Evolutionary conservation across 23 tunicate genomes (phyloP).

Genomic region (Diplosoma virens): DNA sequence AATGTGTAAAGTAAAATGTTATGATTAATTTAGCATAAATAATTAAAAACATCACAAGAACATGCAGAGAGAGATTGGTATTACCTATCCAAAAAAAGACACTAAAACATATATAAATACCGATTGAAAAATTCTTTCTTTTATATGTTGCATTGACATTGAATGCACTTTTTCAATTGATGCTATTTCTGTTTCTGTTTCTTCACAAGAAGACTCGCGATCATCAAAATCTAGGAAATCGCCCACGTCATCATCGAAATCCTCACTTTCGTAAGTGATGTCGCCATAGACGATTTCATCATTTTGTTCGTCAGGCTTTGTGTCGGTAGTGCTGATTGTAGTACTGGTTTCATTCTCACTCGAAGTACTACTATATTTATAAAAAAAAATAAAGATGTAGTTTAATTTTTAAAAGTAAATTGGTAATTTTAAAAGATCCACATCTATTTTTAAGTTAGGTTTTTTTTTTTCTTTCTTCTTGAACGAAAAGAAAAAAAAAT

Average conservation of each 20-base stretch:
- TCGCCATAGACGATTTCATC: conserved; percentile 22
- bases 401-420: no score
- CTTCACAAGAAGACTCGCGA: conserved; percentile 80
- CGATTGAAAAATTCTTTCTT: conserved; percentile 56
- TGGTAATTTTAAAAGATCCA: no score
- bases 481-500: no score
- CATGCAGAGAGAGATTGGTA: neutral
- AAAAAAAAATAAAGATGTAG: no score
- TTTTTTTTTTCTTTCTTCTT: no score
- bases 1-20: no score
- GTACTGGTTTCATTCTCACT: conserved; percentile 21
- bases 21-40: no score
- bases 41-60: no score
- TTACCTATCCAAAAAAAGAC: neutral
- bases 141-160: conserved; percentile 86
- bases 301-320: conserved; percentile 11
- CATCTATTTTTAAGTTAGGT: no score
- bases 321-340: neutral
- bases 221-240: conserved; percentile 81
- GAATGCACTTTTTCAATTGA: conserved; percentile 84
- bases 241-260: conserved; percentile 45
- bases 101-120: neutral
- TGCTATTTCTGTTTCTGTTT: conserved; percentile 86
- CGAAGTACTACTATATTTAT: conserved; percentile 2
- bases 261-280: conserved; percentile 17